Conservation (phyloP, 1,140 invertebrate genomes). For the Drosophila jambulina region DNA sequence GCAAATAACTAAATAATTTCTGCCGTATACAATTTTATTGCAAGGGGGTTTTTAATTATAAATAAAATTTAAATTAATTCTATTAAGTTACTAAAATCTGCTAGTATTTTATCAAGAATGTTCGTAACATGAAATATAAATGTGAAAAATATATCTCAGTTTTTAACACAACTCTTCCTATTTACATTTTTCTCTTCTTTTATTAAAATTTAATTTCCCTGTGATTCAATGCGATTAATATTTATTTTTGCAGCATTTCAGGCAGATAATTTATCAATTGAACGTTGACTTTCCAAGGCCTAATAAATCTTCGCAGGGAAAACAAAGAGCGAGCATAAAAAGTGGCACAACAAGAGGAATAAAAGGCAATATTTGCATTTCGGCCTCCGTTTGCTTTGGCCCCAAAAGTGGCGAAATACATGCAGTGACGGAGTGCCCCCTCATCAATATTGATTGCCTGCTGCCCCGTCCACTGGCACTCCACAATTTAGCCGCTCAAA, state of each 20-base stretch:
- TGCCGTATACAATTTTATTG: no score
- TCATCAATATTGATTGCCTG: slow-evolving; percentile 49
- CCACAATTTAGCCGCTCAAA: slow-evolving; percentile 69
- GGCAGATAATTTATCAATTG: slow-evolving; percentile 4
- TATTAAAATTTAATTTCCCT: background rate
- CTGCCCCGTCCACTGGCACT: slow-evolving; percentile 32
- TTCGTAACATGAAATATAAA: no score
- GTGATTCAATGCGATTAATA: background rate
- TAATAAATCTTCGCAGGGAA: slow-evolving; percentile 1
- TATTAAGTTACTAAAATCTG: no score
- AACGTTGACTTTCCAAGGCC: slow-evolving; percentile 1
- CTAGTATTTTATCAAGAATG: no score
- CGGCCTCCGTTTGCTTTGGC: slow-evolving; percentile 1
- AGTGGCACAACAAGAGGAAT: background rate
- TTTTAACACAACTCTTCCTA: no score
- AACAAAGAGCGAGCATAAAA: slow-evolving; percentile 4
- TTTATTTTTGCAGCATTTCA: slow-evolving; percentile 1
- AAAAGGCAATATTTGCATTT: slow-evolving; percentile 4
- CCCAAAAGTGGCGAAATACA: slow-evolving; percentile 13
- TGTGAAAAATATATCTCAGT: no score
- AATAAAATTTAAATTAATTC: no score
- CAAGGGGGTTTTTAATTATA: no score
- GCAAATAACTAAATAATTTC: no score
- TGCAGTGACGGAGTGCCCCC: background rate
- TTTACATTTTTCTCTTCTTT: background rate